Evolutionary conservation across 1,140 invertebrate genomes (phyloP), one percentile per base, ranked within the genome.

Genomic region (Nasonia giraulti): DNA sequence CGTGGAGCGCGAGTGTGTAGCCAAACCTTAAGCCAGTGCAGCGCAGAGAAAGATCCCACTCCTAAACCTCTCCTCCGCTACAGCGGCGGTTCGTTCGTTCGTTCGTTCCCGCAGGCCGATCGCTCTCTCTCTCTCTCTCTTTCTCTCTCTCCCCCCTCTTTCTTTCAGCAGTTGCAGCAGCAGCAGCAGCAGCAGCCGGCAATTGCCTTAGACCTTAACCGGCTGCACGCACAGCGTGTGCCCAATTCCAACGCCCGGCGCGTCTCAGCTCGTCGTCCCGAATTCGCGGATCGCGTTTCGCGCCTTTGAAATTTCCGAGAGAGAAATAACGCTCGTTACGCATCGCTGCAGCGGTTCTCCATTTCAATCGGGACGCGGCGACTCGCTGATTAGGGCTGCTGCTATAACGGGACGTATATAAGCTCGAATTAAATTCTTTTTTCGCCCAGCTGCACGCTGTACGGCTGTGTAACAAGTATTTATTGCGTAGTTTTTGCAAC

Each of bases 191-290:
- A 17, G 47, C 55, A 62, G 82, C 88, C 87, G 90, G 89, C 91
- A 90, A 91, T 91, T 89, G 89, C 90, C 87, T 90, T 89, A 90
- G 90, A 91, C 89, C 87, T 20, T 62, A 62, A 88, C 88, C 88
- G 88, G 79, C 76, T 87, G 89, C 89, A 87, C 89, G 86, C 87
- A 88, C 86, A 87, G 88, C 89, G 88, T 89, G 91, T 90, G 89
- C 90, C 90, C 89, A 89, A 91, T 92, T 92, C 88, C 87, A 88
- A 86, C 85, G 88, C 87, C n/a, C 31, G 17, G 20, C 20, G n/a
- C 55, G 37, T 10, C 33, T 47, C 27, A 7, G 31, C 37, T 14
- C 62, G 88, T 85, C 88, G 88, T 87, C 89, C 88, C 87, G 87
- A 87, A 88, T 87, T 88, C 78, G 82, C 80, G 85, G 83, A 80